Base-by-base conservation (phyloP, 2,888 invertebrate species). In the Timandra comae region DNA sequence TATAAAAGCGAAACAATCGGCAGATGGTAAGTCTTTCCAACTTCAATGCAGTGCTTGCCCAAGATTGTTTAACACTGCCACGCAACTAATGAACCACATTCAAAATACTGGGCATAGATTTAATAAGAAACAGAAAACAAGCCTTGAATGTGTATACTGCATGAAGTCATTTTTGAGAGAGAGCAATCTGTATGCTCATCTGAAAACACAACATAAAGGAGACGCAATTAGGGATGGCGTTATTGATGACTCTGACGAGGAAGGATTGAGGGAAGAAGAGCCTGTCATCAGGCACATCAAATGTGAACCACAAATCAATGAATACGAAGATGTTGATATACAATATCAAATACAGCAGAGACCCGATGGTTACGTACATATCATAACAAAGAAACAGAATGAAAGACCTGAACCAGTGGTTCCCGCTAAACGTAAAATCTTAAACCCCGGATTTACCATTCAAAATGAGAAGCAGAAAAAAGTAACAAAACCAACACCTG, bases 61-160 rank as follows among this genome's bases (percentile, higher is more conserved):
- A 44, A 63, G 84, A n/a, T 65, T 82, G 39, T 91, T 89, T 53
- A 54, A 51, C 27, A 64, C 75, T 27, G 66, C 84, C 12, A 63
- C 51, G 28, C 65, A 78, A 30, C 61, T 89, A 8, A 59, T 82
- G 16, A 45, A 53, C 25, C 89, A 91, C 51, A 85, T 88, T 47
- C 88, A 89, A 56, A 81, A 79, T 22, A 88, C 89, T 3, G 88
- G 88, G 1, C 89, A 89, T 52, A 87, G 82, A 52, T 73, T 73
- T 32, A 63, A 63, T 50, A 22, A 80, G 84, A 6, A 84, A 59
- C n/a, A n/a, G 48, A 80, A 82, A 51, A 62, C 66, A 27, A 85
- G 81, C 46, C 76, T 88, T 29, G 88, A 88, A 46, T 90, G 95
- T 68, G 89, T 91, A 29, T 93, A 93, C 59, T 96, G 95, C 62